Evolutionary conservation across 2,797 vertebrate genomes (phyloP).

Genomic region (Ispidina picta): DNA sequence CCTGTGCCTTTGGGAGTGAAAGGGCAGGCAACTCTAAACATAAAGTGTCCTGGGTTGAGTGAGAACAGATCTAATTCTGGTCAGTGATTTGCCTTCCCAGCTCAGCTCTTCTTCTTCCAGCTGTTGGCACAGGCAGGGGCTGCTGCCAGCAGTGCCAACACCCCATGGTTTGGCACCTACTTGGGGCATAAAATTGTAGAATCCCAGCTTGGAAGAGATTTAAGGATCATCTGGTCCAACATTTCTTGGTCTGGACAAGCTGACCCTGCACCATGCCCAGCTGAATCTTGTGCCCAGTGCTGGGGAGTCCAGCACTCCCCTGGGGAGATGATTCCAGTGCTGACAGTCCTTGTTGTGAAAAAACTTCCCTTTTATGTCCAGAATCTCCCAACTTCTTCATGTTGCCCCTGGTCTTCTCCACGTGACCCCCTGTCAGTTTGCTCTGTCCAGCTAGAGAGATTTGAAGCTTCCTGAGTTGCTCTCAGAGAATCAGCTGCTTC

Average conservation of each 20-base stretch:
- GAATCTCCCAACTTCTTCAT: neutral
- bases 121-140: no score
- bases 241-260: neutral
- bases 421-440: neutral
- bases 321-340: neutral
- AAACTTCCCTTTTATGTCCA: neutral
- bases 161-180: neutral
- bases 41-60: neutral
- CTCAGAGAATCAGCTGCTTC: neutral
- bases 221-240: neutral
- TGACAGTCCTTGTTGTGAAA: neutral
- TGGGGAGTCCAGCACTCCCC: neutral
- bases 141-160: no score
- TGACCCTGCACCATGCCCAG: neutral
- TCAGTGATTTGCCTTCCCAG: no score
- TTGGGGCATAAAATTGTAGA: neutral
- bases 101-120: no score
- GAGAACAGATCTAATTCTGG: no score
- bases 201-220: neutral
- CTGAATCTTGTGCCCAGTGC: neutral
- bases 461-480: neutral
- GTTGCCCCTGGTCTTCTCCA: neutral
- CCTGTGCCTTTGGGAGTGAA: neutral
- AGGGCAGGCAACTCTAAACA: neutral
- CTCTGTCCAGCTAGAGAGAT: neutral